phyloP scores from a whole-genome alignment of 2,888 invertebrate genomes.

The Deilephila elpenor region DNA sequence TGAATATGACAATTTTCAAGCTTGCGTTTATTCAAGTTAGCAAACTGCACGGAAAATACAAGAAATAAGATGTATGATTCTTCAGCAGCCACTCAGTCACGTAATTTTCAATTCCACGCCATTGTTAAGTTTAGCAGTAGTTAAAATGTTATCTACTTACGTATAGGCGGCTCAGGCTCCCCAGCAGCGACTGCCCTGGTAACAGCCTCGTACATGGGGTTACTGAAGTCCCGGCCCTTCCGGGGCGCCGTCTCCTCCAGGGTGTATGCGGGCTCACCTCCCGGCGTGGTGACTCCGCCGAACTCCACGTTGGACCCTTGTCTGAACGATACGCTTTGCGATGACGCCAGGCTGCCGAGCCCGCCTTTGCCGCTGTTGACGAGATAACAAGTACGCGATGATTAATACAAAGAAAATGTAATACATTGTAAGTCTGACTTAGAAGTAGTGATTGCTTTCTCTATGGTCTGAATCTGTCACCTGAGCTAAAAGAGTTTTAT shows the following conservation, averaged over 20 bases:
- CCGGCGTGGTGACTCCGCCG: slow-evolving; percentile 78
- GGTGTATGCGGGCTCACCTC: slow-evolving; percentile 91
- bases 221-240: slow-evolving; percentile 96
- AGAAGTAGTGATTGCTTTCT: too few species aligned
- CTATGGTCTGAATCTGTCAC: too few species aligned
- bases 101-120: too few species aligned
- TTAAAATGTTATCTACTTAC: slow-evolving; percentile 53
- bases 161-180: slow-evolving; percentile 64
- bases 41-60: too few species aligned
- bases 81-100: too few species aligned
- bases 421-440: neutral
- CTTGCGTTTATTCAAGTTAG: too few species aligned
- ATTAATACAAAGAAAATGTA: neutral
- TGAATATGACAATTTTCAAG: too few species aligned
- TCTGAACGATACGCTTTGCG: slow-evolving; percentile 96
- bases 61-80: too few species aligned
- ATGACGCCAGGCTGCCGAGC: slow-evolving; percentile 91
- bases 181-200: slow-evolving; percentile 84
- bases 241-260: slow-evolving; percentile 87
- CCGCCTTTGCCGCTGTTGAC: slow-evolving; percentile 90
- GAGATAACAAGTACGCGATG: neutral
- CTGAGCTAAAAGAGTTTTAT: too few species aligned
- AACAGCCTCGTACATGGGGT: slow-evolving; percentile 98
- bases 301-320: slow-evolving; percentile 98
- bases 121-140: too few species aligned